phyloP scores from a whole-genome alignment of 2,113 vertebrate species.

The Dicentrarchus labrax region DNA sequence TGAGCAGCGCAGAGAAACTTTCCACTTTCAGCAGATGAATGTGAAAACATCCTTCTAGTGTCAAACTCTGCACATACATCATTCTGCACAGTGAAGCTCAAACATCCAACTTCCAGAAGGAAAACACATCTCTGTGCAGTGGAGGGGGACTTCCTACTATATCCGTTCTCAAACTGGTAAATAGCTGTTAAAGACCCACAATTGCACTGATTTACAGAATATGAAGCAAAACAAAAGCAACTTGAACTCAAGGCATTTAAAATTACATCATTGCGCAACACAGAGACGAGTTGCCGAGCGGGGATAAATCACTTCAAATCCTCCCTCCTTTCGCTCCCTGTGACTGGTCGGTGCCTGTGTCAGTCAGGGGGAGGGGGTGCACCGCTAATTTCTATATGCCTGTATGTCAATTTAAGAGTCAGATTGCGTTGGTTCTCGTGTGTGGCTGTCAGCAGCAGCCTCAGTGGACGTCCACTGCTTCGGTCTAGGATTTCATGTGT shows the following conservation, averaged over 20 bases:
- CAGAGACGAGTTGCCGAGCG: constrained; percentile 30
- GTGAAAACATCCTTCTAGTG: no score
- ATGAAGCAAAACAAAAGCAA: constrained; percentile 8
- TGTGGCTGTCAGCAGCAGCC: constrained; percentile 54
- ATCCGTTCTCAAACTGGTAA: background rate
- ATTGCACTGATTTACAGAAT: background rate
- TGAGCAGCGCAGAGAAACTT: no score
- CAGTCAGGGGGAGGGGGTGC: constrained; percentile 76
- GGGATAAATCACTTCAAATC: constrained; percentile 58
- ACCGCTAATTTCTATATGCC: constrained; percentile 78
- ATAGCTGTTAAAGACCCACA: background rate
- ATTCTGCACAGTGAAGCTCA: no score
- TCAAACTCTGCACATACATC: no score
- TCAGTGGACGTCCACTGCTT: constrained; percentile 4
- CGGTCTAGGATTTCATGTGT: constrained; percentile 28
- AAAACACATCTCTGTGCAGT: no score
- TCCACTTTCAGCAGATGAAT: no score
- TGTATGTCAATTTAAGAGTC: constrained; percentile 80
- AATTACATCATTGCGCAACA: constrained; percentile 75
- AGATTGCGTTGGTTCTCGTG: constrained; percentile 69
- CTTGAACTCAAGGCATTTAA: constrained; percentile 30
- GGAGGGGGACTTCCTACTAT: background rate
- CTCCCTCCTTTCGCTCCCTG: constrained; percentile 73
- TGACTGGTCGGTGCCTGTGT: constrained; percentile 80
- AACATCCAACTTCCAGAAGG: no score